phyloP scores from a whole-genome alignment of 2,888 invertebrate species.

The Ceramica pisi region DNA sequence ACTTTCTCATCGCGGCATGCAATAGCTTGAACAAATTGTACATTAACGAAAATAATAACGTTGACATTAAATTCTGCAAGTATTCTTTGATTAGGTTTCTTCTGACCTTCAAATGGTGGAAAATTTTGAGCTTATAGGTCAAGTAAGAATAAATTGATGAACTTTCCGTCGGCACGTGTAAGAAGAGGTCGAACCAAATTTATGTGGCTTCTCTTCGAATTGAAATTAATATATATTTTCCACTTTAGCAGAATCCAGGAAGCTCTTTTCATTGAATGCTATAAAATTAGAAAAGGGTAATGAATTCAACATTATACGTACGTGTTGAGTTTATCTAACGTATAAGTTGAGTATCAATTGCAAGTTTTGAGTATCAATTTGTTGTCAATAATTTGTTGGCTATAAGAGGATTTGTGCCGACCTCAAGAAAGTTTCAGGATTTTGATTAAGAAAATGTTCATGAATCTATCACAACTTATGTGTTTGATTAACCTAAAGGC shows the following conservation, averaged over 20 bases:
- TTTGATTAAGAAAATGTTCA: no score
- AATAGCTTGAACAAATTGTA: conserved; percentile 53
- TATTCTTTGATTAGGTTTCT: conserved; percentile 14
- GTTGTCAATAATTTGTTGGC: no score
- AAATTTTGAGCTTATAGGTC: conserved; percentile 2
- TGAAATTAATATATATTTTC: background rate
- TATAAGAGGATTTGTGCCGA: no score
- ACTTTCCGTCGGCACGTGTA: conserved; percentile 1
- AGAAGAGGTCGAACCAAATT: background rate
- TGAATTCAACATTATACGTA: no score
- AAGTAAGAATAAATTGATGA: background rate
- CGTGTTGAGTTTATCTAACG: no score
- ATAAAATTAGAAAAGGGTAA: no score
- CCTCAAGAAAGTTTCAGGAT: no score
- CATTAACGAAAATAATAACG: conserved; percentile 42
- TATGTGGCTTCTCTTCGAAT: background rate
- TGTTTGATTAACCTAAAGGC: background rate
- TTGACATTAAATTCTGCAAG: conserved; percentile 15
- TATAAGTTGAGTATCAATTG: no score
- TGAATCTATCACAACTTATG: no score
- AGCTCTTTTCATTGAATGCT: background rate
- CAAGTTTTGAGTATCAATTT: no score
- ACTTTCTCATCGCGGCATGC: conserved; percentile 65
- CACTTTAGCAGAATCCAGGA: background rate
- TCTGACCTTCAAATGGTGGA: conserved; percentile 2